Conservation (phyloP, 1,140 invertebrate species). For the Drosophila lacteicornis region DNA sequence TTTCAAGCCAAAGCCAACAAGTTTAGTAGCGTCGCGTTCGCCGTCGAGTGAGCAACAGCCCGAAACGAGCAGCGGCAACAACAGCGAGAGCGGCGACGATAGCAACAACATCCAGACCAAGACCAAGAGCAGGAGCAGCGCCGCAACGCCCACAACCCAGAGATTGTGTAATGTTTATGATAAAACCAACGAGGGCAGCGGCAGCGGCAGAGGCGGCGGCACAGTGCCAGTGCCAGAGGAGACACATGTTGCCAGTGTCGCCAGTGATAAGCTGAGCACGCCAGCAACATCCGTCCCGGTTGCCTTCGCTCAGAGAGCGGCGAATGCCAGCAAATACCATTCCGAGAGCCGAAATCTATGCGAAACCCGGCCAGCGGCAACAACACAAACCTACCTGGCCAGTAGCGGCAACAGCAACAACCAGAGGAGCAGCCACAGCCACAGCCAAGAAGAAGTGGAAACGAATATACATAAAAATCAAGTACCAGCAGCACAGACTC, state of each 20-base stretch:
- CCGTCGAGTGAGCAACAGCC: slow-evolving; percentile 73
- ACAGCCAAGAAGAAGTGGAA: slow-evolving; percentile 69
- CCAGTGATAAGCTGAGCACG: slow-evolving; percentile 43
- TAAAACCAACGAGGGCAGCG: slow-evolving; percentile 46
- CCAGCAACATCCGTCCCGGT: slow-evolving; percentile 37
- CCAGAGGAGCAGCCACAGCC: too few relatives aligned
- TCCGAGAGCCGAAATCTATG: slow-evolving; percentile 66
- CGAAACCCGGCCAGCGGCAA: slow-evolving; percentile 67
- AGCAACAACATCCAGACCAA: slow-evolving; percentile 21
- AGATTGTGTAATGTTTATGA: slow-evolving; percentile 78
- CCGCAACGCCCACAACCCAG: slow-evolving; percentile 69
- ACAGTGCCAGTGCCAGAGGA: slow-evolving; percentile 43
- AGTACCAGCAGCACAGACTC: slow-evolving; percentile 60
- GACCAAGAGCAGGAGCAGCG: slow-evolving; percentile 16
- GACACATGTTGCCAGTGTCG: slow-evolving; percentile 44
- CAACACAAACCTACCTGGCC: slow-evolving; percentile 79
- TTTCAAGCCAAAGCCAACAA: slow-evolving; percentile 77
- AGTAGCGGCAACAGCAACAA: slow-evolving; percentile 57
- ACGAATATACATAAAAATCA: slow-evolving; percentile 83
- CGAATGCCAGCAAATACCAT: slow-evolving; percentile 66
- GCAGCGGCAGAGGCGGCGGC: slow-evolving; percentile 25
- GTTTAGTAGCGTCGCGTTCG: slow-evolving; percentile 77
- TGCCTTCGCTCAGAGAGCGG: slow-evolving; percentile 42
- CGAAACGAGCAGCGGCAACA: slow-evolving; percentile 40
- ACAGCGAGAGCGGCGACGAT: slow-evolving; percentile 22